Conservation (phyloP, 2,888 invertebrate genomes). For the Folsomia manolachei region DNA sequence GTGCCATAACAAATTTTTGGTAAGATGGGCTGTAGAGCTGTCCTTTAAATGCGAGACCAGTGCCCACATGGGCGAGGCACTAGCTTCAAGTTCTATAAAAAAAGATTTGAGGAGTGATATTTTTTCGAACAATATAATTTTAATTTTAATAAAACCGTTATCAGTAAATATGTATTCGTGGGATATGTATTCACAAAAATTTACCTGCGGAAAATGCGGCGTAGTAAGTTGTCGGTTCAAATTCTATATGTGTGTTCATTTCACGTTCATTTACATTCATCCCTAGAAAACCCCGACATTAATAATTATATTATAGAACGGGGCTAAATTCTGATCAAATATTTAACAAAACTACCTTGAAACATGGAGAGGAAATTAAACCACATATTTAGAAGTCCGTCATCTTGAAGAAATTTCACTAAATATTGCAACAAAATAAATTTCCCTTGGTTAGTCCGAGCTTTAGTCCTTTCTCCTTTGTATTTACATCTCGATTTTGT, state of each 20-base stretch:
- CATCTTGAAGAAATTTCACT: conserved; percentile 84
- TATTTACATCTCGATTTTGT: too few relatives aligned
- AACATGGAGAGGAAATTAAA: conserved; percentile 89
- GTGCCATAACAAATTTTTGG: conserved; percentile 70
- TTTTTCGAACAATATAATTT: too few relatives aligned
- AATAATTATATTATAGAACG: background rate
- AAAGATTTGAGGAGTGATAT: too few relatives aligned
- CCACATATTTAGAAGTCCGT: conserved; percentile 91
- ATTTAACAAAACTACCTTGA: conserved; percentile 65
- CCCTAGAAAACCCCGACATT: conserved; percentile 63
- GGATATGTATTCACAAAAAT: background rate
- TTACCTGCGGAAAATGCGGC: conserved; percentile 83
- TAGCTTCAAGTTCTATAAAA: conserved; percentile 82
- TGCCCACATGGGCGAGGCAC: conserved; percentile 97
- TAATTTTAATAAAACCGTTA: background rate
- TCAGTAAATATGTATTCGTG: background rate
- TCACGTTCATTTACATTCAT: conserved; percentile 96
- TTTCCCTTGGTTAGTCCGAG: too few relatives aligned
- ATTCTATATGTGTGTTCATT: conserved; percentile 86
- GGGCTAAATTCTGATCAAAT: background rate
- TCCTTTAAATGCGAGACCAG: conserved; percentile 82
- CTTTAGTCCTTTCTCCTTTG: too few relatives aligned
- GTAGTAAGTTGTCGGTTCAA: conserved; percentile 95
- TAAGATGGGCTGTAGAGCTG: conserved; percentile 67
- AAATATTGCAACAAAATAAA: too few relatives aligned